Evolutionary conservation across 1,140 invertebrate species (phyloP).

Genomic region (Spodoptera frugiperda): DNA sequence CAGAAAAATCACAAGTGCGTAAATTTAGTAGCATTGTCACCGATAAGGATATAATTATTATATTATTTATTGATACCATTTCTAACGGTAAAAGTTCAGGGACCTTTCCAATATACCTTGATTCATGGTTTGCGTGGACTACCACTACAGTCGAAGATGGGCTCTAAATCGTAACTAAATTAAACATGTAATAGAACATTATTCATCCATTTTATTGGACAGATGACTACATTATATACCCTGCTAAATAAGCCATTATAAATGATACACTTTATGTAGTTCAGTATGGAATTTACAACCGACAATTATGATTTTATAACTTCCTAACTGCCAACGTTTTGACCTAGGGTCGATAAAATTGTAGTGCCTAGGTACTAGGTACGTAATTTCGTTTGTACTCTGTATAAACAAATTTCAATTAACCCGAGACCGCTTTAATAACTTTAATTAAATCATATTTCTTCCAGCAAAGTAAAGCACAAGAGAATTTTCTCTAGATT

Average conservation of each 20-base stretch:
- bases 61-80: no score
- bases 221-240: not conserved
- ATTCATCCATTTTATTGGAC: slow-evolving; percentile 11
- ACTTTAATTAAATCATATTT: slow-evolving; percentile 81
- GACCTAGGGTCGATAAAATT: slow-evolving; percentile 67
- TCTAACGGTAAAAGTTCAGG: no score
- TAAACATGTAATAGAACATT: not conserved
- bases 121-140: no score
- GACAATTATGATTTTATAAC: slow-evolving; percentile 44
- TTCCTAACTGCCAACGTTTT: slow-evolving; percentile 37
- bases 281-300: slow-evolving; percentile 23
- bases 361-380: slow-evolving; percentile 51
- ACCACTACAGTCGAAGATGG: no score
- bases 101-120: no score
- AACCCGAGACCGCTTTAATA: slow-evolving; percentile 69
- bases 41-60: no score
- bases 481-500: slow-evolving; percentile 61
- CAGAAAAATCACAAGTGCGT: no score
- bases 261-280: not conserved
- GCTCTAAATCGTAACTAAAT: no score
- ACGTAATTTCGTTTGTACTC: slow-evolving; percentile 63
- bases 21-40: no score
- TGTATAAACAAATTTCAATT: slow-evolving; percentile 79
- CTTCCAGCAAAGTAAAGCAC: slow-evolving; percentile 58
- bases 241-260: slow-evolving; percentile 13